Conservation (phyloP, 1,140 invertebrate genomes). For the Triops cancriformis region DNA sequence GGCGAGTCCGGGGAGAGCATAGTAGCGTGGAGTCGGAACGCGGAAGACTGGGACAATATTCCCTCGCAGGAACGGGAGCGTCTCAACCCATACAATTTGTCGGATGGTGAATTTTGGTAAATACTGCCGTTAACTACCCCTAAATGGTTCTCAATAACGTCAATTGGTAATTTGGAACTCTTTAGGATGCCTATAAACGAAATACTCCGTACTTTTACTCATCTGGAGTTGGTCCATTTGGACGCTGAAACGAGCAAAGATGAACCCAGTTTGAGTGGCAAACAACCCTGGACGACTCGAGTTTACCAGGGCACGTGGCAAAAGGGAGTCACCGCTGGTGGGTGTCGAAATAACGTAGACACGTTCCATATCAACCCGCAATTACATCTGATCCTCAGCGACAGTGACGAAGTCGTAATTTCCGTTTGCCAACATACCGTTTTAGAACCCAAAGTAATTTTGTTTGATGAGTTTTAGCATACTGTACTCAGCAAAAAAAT, state of each 20-base stretch:
- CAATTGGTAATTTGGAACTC: slow-evolving; percentile 4
- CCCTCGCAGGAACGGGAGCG: slow-evolving; percentile 60
- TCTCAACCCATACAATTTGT: slow-evolving; percentile 53
- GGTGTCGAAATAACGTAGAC: slow-evolving; percentile 81
- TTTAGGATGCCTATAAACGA: slow-evolving; percentile 69
- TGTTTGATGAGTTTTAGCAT: background rate
- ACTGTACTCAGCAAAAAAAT: background rate
- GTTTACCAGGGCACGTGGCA: slow-evolving; percentile 53
- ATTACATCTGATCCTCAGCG: slow-evolving; percentile 66
- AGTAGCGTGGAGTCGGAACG: slow-evolving; percentile 59
- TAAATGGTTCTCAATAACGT: background rate
- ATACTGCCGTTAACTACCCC: background rate
- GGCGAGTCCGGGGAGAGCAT: slow-evolving; percentile 58
- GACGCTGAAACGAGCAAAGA: slow-evolving; percentile 75
- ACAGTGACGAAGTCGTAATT: slow-evolving; percentile 75
- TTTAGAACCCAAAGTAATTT: slow-evolving; percentile 69
- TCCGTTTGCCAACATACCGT: slow-evolving; percentile 84
- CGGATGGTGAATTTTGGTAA: slow-evolving; percentile 67
- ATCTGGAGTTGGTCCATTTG: slow-evolving; percentile 76
- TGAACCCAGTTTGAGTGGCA: slow-evolving; percentile 67
- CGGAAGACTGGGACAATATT: slow-evolving; percentile 64
- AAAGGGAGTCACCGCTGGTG: slow-evolving; percentile 77
- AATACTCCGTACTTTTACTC: slow-evolving; percentile 72
- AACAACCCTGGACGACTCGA: slow-evolving; percentile 37
- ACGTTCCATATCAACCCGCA: slow-evolving; percentile 92